These are phyloP conservation scores for Acipenser oxyrinchus DNA, from an alignment of 2,797 vertebrate species.

Conservation along the genomic window DNA sequence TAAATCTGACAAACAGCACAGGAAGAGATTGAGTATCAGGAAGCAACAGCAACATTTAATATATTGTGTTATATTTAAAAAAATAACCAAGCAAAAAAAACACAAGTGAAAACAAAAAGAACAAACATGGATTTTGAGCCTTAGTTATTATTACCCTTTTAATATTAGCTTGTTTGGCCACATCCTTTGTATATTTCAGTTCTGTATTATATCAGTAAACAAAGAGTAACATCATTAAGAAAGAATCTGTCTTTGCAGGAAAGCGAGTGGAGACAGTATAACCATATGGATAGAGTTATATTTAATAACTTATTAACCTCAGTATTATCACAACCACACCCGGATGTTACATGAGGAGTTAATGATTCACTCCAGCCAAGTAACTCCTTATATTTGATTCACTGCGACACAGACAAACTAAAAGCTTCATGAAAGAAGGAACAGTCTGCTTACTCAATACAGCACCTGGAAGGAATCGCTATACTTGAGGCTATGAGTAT, in stretches of 20 bases:
- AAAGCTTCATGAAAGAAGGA: conserved; percentile 1
- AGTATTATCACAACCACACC: conserved; percentile 39
- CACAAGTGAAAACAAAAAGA: too few species aligned
- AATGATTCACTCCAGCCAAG: conserved; percentile 35
- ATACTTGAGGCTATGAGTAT: not conserved
- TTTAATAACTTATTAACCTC: conserved; percentile 36
- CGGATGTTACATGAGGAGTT: conserved; percentile 26
- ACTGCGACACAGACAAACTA: conserved; percentile 1
- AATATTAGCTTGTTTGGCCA: conserved; percentile 10
- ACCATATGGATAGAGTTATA: conserved; percentile 35
- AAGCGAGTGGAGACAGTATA: conserved; percentile 39
- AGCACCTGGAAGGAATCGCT: not conserved
- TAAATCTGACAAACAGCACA: too few species aligned
- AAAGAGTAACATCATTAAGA: conserved; percentile 26
- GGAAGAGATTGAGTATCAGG: too few species aligned
- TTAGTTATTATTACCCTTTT: not conserved
- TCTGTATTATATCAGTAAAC: conserved; percentile 13
- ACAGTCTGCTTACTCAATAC: not conserved
- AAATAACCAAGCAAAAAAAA: too few species aligned
- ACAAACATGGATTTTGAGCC: too few species aligned
- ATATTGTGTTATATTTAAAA: too few species aligned
- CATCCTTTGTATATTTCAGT: conserved; percentile 2
- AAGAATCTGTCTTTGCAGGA: conserved; percentile 25
- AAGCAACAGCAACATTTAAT: too few species aligned
- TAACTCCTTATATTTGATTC: conserved; percentile 8